Base-by-base conservation (phyloP, 2,113 vertebrate species). In the Heterotilapia buettikoferi region DNA sequence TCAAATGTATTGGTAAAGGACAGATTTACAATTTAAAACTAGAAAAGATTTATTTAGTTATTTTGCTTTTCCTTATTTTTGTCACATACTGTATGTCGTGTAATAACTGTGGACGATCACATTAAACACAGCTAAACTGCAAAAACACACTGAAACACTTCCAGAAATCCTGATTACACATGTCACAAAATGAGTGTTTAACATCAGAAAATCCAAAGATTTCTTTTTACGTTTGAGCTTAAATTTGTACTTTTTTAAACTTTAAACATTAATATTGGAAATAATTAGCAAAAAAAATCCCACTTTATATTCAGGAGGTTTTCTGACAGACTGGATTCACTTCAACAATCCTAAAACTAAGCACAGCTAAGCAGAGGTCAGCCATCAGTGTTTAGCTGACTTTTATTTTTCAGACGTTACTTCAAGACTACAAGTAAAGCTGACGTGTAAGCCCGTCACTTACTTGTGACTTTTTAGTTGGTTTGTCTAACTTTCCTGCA, bases 171-270 rank as follows among this genome's bases (percentile, higher is more conserved):
- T 7, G 53, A 56, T 24, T 56, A 12, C 53, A 13, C n/a, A 53
- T 21, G 53, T 56, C 53, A 56, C 21, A 56, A 24, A 56, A 56
- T 24, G 0, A 13, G 10, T 24, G 53, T 56, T 56, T 56, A 56
- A 7, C n/a, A 56, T 12, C n/a, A 56, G 53, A 56, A 56, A 24
- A 24, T 24, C 53, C 53, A 56, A 56, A 24, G 1, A 24, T 7
- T 56, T 56, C 0, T 54, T 56, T 56, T 21, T 54, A 0, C 0
- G 1, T 54, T 54, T 54, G 10, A 56, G n/a, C 53, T 24, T 56
- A 24, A 56, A 53, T 53, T 53, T n/a, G 50, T 21, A 21, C 9
- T 53, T 53, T 53, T 53, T 6, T 2, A 21, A 53, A 54, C 52
- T 54, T 54, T 4, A 11, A 54, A 54, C 9, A 21, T 53, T 6